Base-by-base conservation (phyloP, 2,797 vertebrate species). In the Setipinna tenuifilis region DNA sequence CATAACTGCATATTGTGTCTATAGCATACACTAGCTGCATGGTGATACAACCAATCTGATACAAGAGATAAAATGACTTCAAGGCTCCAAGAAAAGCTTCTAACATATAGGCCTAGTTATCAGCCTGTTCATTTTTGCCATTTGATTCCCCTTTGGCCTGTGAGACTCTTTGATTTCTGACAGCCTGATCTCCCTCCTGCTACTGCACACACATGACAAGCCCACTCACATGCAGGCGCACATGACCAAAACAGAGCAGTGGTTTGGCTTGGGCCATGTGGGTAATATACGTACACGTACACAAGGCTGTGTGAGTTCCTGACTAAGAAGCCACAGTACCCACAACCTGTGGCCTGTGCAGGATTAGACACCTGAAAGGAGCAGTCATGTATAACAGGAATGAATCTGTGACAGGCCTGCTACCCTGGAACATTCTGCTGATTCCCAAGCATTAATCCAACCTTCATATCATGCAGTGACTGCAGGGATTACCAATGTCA, bases 201-300 rank as follows among this genome's bases (percentile, higher is more conserved):
- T 75, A 78, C 7, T 25, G 28, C 65, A 14, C 14, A 12, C 71
- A 44, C 35, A 78, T 0, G 16, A 44, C 1, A 6, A 7, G 35
- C 17, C 71, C 31, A 44, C 71, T 78, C 71, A 78, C 71, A 78
- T 78, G 71, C 31, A 44, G 71, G 16, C 71, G 44, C 71, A 78
- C 35, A 35, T 78, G 71, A 44, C 10, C 35, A 78, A 78, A 78
- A 78, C 71, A 78, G 17, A 31, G 28, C 65, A 71, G 65, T 14
- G 25, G 65, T 31, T 31, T 71, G 65, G 65, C 65, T 6, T 25
- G 31, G 65, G 65, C 28, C 65, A 71, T 71, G 0, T 71, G 50
- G 50, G 14, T 54, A 5, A 41, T 10, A 54, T 1, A 54, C 50
- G 50, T 54, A 28, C 65, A 71, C 12, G 14, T 71, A 25, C 25